Evolutionary conservation across 35 echinoderm and acorn worm species (phyloP).

Genomic region (Patiria miniata): DNA sequence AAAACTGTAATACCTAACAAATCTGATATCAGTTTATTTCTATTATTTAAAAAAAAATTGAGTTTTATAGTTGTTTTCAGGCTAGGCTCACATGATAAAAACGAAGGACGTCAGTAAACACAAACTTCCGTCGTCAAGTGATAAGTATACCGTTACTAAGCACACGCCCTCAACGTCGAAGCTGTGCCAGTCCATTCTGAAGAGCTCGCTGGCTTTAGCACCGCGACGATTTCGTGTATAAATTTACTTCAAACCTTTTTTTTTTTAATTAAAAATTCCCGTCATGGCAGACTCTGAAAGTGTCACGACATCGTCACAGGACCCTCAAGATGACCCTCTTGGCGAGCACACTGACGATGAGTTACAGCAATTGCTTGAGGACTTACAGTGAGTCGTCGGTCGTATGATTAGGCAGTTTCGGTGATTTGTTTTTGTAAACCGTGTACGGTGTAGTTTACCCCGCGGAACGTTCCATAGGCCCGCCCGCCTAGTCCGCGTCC

Average conservation of each 20-base stretch:
- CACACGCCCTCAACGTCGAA: background rate
- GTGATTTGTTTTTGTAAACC: no score
- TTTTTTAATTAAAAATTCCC: background rate
- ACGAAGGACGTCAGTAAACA: no score
- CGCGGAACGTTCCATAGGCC: background rate
- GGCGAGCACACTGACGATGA: conserved; percentile 74
- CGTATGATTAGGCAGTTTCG: background rate
- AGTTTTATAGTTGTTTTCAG: no score
- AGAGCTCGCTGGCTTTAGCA: background rate
- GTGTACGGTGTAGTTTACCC: background rate
- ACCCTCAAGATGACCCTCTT: conserved; percentile 87
- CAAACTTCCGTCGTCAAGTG: no score
- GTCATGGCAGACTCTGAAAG: conserved; percentile 95
- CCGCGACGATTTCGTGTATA: background rate
- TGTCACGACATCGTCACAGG: conserved; percentile 80
- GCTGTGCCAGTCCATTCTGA: background rate
- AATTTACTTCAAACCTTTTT: no score
- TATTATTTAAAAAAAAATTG: no score
- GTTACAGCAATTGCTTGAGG: conserved; percentile 64
- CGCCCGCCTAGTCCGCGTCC: background rate
- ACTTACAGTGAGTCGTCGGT: conserved; percentile 66
- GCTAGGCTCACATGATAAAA: no score
- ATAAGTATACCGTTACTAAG: background rate
- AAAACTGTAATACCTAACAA: no score
- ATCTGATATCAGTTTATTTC: no score